Conservation (phyloP, 2,797 vertebrate genomes). For the Hipposideros larvatus region DNA sequence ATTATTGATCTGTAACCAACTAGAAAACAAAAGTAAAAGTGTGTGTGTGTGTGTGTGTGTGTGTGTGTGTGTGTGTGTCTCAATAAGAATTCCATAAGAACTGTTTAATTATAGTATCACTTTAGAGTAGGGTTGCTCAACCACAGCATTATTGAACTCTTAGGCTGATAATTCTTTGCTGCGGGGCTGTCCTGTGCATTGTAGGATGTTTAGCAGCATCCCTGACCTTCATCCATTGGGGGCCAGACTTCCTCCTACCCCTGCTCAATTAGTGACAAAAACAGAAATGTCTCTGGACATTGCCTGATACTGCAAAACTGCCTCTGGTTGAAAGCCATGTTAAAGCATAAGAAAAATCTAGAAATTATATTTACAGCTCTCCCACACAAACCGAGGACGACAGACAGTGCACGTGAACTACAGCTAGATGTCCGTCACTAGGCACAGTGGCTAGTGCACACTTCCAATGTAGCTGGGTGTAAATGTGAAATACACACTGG, state of each 20-base stretch:
- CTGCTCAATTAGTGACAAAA: neutral
- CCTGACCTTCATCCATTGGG: neutral
- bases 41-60: neutral
- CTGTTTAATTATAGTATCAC: neutral
- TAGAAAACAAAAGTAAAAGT: constrained; percentile 41
- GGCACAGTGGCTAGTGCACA: neutral
- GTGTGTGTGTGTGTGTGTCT: neutral
- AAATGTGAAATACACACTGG: neutral
- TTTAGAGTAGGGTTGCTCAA: neutral
- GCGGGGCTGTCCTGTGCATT: neutral
- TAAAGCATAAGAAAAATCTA: neutral
- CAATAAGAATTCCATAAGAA: neutral
- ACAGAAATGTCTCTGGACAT: neutral
- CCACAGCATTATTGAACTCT: neutral
- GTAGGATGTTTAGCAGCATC: neutral
- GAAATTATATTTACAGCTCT: neutral
- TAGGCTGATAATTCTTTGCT: neutral
- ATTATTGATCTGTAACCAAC: constrained; percentile 37
- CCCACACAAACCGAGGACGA: neutral
- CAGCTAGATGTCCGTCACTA: neutral
- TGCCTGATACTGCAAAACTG: neutral
- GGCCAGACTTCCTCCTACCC: neutral
- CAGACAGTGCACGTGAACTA: neutral
- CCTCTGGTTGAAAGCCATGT: neutral
- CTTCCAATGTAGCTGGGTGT: neutral